phyloP scores from a whole-genome alignment of 64 coral and sea anemone genomes.

The Montipora capricornis region DNA sequence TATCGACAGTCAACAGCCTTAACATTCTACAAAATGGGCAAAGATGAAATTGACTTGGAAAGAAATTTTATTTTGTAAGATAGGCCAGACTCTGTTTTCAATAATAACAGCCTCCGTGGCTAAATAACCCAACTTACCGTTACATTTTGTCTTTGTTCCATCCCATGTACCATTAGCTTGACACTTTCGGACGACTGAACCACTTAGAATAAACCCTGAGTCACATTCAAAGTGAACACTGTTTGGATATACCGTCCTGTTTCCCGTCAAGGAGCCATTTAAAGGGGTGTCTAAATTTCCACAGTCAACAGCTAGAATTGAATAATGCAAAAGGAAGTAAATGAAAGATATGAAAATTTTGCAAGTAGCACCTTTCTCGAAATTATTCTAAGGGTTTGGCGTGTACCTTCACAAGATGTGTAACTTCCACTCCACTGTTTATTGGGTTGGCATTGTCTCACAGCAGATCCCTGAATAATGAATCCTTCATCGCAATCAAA shows the following conservation, averaged over 20 bases:
- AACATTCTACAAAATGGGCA: no score
- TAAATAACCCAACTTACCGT: constrained; percentile 1
- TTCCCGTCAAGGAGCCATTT: constrained; percentile 44
- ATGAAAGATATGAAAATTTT: no score
- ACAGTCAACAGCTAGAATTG: constrained; percentile 28
- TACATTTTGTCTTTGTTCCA: constrained; percentile 47
- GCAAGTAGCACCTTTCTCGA: not conserved
- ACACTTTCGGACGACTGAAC: constrained; percentile 45
- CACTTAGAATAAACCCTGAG: constrained; percentile 68
- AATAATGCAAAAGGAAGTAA: no score
- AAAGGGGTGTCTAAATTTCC: constrained; percentile 27
- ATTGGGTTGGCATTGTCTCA: constrained; percentile 28
- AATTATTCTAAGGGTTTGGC: not conserved
- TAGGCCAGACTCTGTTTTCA: no score
- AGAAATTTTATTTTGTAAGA: no score
- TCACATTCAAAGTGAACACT: constrained; percentile 69
- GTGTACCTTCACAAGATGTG: constrained; percentile 26
- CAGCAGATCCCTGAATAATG: constrained; percentile 3
- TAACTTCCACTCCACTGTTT: constrained; percentile 42
- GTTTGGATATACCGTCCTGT: constrained; percentile 55
- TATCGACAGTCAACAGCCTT: no score
- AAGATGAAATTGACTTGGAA: no score
- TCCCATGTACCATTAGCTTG: constrained; percentile 60
- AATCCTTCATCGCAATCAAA: constrained; percentile 53
- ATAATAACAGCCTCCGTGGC: no score